phyloP scores from a whole-genome alignment of 2,113 vertebrate genomes.

The Trachemys scripta region DNA sequence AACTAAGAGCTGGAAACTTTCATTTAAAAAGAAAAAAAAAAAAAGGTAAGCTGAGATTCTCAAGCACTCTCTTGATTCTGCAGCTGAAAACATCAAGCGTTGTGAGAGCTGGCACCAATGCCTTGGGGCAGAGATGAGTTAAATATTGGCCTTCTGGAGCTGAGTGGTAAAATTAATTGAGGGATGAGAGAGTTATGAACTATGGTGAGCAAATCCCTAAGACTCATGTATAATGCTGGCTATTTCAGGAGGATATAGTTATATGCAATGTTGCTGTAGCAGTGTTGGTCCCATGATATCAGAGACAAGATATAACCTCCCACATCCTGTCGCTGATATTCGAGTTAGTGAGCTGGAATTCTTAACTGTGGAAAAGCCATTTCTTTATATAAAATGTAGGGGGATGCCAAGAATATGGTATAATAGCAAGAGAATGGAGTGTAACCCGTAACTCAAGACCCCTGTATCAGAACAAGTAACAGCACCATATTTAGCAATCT shows the following conservation, averaged over 20 bases:
- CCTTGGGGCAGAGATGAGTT: not conserved
- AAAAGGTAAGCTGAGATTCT: slow-evolving; percentile 2
- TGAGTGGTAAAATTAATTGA: not conserved
- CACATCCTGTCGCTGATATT: not conserved
- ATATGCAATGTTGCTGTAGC: not conserved
- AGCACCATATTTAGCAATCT: not conserved
- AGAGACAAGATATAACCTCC: not conserved
- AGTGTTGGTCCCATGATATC: not conserved
- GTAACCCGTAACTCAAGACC: not conserved
- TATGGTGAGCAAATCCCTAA: not conserved
- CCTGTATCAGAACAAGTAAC: not conserved
- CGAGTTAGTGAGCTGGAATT: not conserved
- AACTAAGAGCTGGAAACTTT: too few relatives aligned
- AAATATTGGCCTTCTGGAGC: not conserved
- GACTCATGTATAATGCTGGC: not conserved
- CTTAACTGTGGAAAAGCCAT: not conserved
- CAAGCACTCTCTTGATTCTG: not conserved
- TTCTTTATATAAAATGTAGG: not conserved
- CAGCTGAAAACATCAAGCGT: too few relatives aligned
- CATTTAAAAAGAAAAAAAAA: too few relatives aligned
- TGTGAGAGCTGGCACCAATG: not conserved
- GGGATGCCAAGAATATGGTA: not conserved
- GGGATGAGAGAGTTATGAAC: not conserved
- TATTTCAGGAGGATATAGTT: not conserved
- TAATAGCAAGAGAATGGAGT: not conserved